These are phyloP conservation scores for Subanguina moxae DNA, from an alignment of 1,140 invertebrate species.

Conservation along the genomic window DNA sequence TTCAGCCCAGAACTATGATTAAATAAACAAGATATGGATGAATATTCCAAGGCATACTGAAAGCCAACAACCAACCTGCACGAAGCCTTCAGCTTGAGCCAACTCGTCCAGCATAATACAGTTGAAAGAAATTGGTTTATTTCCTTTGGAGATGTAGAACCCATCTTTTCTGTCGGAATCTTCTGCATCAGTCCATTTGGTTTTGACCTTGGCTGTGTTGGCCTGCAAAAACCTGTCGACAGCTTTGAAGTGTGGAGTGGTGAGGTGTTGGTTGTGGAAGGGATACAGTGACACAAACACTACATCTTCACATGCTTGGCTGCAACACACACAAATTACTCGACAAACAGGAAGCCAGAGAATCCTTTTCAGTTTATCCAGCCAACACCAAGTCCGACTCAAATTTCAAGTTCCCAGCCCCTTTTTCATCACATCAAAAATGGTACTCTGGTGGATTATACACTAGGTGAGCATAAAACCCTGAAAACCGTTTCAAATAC, in stretches of 20 bases:
- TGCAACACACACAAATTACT: too few relatives aligned
- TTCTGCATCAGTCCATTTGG: neutral
- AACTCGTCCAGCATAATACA: neutral
- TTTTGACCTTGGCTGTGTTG: neutral
- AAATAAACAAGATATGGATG: neutral
- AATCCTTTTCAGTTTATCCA: too few relatives aligned
- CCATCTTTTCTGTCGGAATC: neutral
- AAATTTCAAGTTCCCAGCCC: too few relatives aligned
- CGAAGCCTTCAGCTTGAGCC: neutral
- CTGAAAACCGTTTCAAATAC: too few relatives aligned
- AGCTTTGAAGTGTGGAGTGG: neutral
- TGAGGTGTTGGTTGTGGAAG: slow-evolving; percentile 7
- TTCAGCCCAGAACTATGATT: slow-evolving; percentile 13
- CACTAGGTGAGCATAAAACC: too few relatives aligned
- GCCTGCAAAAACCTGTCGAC: neutral
- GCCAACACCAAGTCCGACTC: too few relatives aligned
- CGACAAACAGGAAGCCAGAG: too few relatives aligned
- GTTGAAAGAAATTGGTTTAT: neutral
- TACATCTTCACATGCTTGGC: neutral
- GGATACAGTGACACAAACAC: slow-evolving; percentile 5
- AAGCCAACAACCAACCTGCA: neutral
- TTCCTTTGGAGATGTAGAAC: neutral
- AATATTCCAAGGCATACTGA: neutral
- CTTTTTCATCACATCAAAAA: too few relatives aligned
- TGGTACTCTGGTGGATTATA: too few relatives aligned